Conservation (phyloP, 1,140 invertebrate genomes). For the Aplysia californica region DNA sequence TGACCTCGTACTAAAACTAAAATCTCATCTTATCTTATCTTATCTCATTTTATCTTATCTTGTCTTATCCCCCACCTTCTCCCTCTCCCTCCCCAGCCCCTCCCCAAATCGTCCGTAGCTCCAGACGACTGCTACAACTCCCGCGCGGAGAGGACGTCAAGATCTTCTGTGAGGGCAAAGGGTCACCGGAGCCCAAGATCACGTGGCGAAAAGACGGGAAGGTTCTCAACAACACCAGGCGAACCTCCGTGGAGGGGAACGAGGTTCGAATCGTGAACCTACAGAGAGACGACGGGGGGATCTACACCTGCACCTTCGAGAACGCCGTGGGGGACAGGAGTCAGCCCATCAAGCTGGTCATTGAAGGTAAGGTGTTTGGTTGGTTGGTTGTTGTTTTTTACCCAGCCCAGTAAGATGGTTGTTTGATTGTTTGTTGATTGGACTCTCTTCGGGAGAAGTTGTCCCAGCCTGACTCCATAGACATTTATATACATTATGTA, state of each 20-base stretch:
- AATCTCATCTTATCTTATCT: too few relatives aligned
- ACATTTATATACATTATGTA: too few relatives aligned
- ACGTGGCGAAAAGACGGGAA: slow-evolving; percentile 53
- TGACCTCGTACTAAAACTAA: too few relatives aligned
- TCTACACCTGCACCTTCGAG: slow-evolving; percentile 93
- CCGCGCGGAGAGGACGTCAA: slow-evolving; percentile 84
- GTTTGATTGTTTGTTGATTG: too few relatives aligned
- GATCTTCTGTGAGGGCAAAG: slow-evolving; percentile 94
- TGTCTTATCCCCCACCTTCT: too few relatives aligned
- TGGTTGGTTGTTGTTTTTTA: too few relatives aligned
- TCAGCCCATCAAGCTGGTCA: slow-evolving; percentile 92
- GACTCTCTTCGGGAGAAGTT: too few relatives aligned
- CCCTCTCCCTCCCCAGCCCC: slow-evolving; percentile 59
- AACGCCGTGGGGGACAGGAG: slow-evolving; percentile 95
- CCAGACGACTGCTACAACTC: slow-evolving; percentile 42
- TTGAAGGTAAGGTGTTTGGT: slow-evolving; percentile 83
- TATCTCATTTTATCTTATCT: too few relatives aligned
- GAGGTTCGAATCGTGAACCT: slow-evolving; percentile 81
- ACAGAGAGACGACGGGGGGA: slow-evolving; percentile 91
- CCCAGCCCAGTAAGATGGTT: too few relatives aligned
- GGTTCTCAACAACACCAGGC: slow-evolving; percentile 29
- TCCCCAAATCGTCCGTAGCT: slow-evolving; percentile 49
- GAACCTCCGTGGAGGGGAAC: slow-evolving; percentile 33
- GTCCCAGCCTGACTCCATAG: too few relatives aligned
- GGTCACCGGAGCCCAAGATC: slow-evolving; percentile 70